Base-by-base conservation (phyloP, 2,113 vertebrate genomes). In the Sinocyclocheilus maitianheensis region DNA sequence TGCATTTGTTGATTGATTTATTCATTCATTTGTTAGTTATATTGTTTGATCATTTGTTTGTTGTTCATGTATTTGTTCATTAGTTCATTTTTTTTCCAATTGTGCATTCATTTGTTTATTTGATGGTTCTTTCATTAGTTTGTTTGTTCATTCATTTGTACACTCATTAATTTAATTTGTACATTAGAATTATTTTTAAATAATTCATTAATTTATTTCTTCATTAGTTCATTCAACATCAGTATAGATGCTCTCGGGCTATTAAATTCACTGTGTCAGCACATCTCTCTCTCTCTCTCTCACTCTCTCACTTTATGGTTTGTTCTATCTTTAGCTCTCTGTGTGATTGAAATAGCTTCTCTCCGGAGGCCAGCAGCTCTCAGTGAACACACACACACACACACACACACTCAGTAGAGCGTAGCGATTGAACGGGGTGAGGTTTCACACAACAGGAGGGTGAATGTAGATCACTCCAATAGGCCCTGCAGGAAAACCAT, bases 321-420 rank as follows among this genome's bases (percentile, higher is more conserved):
- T 22, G 16, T 69, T 63, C 62, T 82, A 69, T 82, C 5, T 82
- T 69, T 82, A 82, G 63, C 43, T 67, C 63, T 82, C 37, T 46
- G 40, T 82, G 62, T 67, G 80, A 82, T 82, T 67, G 80, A 82
- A 82, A 82, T 69, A 82, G 80, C 80, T 14, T 82, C 43, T 51
- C 30, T 81, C 74, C 34, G 20, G 76, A 51, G 74, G 26, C 16
- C 5, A 3, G 43, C 43, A 3, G 24, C 20, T 30, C 9, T 75
- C 7, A 1, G 14, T 12, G 14, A 26, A 77, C 58, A 63, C 55
- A 1, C 79, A 26, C 26, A 26, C 26, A 26, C 26, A 26, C 46
- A 72, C 34, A n/a, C 51, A 83, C 72, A 77, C 37, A 84, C 72
- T 37, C 30, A 71, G 30, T 37, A 37, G 67, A 40, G 67, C 9